Evolutionary conservation across 2,888 invertebrate species (phyloP).

Genomic region (Sceliomorpha sp.): DNA sequence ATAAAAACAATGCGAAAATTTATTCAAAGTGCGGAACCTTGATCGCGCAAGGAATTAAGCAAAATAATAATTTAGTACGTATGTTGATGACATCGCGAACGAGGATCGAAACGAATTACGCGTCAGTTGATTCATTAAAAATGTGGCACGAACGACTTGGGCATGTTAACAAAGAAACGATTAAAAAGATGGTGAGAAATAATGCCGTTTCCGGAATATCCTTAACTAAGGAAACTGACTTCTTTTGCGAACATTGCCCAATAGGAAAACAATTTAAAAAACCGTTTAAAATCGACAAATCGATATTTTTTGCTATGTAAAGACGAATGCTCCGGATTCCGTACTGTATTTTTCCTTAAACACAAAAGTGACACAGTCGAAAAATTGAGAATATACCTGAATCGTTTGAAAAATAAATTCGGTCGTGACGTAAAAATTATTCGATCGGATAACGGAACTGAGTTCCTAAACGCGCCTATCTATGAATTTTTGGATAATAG

Average conservation of each 20-base stretch:
- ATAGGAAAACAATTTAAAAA: too few relatives aligned
- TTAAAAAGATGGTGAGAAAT: conserved; percentile 24
- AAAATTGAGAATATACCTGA: too few relatives aligned
- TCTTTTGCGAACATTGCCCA: too few relatives aligned
- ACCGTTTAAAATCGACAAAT: too few relatives aligned
- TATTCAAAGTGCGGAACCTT: conserved; percentile 17
- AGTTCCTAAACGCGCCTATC: too few relatives aligned
- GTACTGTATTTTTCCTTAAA: not conserved
- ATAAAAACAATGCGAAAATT: conserved; percentile 15
- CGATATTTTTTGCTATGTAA: too few relatives aligned
- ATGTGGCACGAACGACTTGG: conserved; percentile 25
- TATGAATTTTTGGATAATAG: too few relatives aligned
- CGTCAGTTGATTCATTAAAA: conserved; percentile 10
- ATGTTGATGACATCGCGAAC: conserved; percentile 25
- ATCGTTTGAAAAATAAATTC: too few relatives aligned
- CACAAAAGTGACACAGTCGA: conserved; percentile 12
- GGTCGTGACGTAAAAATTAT: too few relatives aligned
- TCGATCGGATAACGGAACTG: too few relatives aligned
- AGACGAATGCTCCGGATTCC: not conserved
- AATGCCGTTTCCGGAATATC: conserved; percentile 12
- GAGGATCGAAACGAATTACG: conserved; percentile 3
- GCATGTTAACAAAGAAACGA: conserved; percentile 5
- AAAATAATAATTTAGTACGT: conserved; percentile 20
- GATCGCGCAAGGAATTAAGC: conserved; percentile 29
- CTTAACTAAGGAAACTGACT: too few relatives aligned